Base-by-base conservation (phyloP, 2,113 vertebrate species). In the Genyomyrus donnyi region DNA sequence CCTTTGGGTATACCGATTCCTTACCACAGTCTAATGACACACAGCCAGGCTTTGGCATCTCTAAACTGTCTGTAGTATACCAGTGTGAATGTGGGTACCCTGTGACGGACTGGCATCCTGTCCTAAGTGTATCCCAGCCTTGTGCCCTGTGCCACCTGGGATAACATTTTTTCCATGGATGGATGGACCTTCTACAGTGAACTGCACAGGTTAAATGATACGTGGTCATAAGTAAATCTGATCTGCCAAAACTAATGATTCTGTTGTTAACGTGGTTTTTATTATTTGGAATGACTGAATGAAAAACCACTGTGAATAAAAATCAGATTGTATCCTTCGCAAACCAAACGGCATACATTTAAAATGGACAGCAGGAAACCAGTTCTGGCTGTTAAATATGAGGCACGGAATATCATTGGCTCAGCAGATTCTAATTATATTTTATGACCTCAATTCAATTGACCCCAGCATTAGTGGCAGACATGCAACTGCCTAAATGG, bases 351-450 rank as follows among this genome's bases (percentile, higher is more conserved):
- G 15, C 6, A 42, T 39, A 42, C 35, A 17, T 42, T 80, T 42
- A 80, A 80, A 42, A 42, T 80, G 74, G 6, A 35, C 74, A 80
- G 35, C 74, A 42, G 74, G 35, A 42, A 42, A 80, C 74, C 35
- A 80, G 31, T 42, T 80, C 74, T 70, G 62, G 62, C 62, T 17
- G 74, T 80, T 80, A 19, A 80, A 80, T 80, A 2, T 13, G 35
- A 80, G 31, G 13, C 35, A 80, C 6, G 0, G 5, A 42, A 42
- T 80, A 80, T 80, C 74, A 80, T 8, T 80, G 74, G 74, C 74
- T 80, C 74, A 80, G 15, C 74, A 80, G 74, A 42, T 42, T 80
- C 74, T 80, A 80, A 80, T 80, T 39, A 80, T 80, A 80, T 80
- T 80, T 80, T 80, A 80, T 39, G 74, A 35, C 74, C 35, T 80